phyloP scores from a whole-genome alignment of 2,113 vertebrate genomes.

The Leptobrachium leishanense region DNA sequence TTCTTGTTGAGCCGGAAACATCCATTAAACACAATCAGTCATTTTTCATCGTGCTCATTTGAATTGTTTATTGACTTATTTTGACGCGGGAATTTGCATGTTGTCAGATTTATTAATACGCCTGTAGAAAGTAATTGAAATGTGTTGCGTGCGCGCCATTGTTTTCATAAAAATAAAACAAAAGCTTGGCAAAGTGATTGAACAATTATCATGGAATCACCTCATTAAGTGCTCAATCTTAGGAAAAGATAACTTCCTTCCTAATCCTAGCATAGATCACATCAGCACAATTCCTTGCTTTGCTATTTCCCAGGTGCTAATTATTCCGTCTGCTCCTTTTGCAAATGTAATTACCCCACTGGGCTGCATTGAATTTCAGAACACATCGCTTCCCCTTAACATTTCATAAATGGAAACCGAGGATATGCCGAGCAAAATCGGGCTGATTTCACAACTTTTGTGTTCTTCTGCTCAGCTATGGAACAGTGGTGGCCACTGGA shows the following conservation, averaged over 20 bases:
- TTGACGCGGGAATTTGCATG: constrained; percentile 19
- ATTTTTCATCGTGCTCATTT: constrained; percentile 21
- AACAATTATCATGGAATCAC: constrained; percentile 67
- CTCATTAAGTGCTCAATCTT: constrained; percentile 59
- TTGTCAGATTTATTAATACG: constrained; percentile 24
- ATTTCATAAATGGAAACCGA: constrained; percentile 60
- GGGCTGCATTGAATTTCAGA: constrained; percentile 54
- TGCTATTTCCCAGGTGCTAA: constrained; percentile 57
- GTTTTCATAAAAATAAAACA: constrained; percentile 28
- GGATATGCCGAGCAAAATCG: constrained; percentile 26
- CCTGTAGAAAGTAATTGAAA: constrained; percentile 9
- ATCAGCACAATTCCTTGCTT: constrained; percentile 58
- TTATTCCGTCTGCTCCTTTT: constrained; percentile 59
- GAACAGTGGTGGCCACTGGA: constrained; percentile 48
- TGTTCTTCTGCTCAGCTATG: constrained; percentile 54
- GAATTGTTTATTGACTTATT: constrained; percentile 15
- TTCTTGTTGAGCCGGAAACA: background rate
- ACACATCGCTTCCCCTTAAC: constrained; percentile 48
- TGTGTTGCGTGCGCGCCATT: background rate
- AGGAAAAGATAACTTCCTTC: constrained; percentile 59
- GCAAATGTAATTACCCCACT: constrained; percentile 45
- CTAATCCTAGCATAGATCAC: constrained; percentile 37
- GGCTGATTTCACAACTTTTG: constrained; percentile 44
- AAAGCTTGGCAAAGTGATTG: constrained; percentile 44
- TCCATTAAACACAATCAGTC: constrained; percentile 9